Evolutionary conservation across 2,113 vertebrate genomes (phyloP), one percentile per base, ranked within the genome.

Genomic region (Synodontis membranacea): DNA sequence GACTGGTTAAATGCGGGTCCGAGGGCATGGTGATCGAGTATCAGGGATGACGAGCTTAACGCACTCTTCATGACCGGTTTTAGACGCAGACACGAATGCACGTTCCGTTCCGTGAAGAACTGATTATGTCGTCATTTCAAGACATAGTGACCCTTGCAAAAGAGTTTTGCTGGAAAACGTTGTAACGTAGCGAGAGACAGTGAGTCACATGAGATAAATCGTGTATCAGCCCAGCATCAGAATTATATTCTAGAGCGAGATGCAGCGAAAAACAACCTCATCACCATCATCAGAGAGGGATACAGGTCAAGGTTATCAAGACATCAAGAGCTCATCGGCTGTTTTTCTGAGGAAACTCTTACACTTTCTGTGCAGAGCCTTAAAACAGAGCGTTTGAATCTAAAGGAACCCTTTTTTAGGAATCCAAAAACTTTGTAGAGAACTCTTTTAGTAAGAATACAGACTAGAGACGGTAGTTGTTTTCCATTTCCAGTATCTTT

Each of bases 61-160:
- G 68, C 19, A 17, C 42, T 42, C 68, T 72, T 25, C 37, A 8
- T 15, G 25, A n/a, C 56, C 3, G 6, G 28, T 82, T 82, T 64
- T 46, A 82, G 58, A 52, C 37, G 44, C 5, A 7, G 19, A 23
- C 37, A 31, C 3, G 83, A 74, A 21, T 42, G 50, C 25, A 39
- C 5, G 50, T 54, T 74, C 44, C 5, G 50, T 54, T 74, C 44
- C 10, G 28, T 56, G 23, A 19, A 15, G n/a, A 68, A 39, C 74
- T n/a, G 58, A 84, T 84, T 50, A 42, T 23, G 25, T 44, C 83
- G 56, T 62, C 28, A 60, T 76, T 60, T 50, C 42, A 39, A 52
- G 74, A 34, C 52, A 54, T 54, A 34, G 23, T 48, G 28, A 54
- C 56, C 21, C 14, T 52, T 52, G 15, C 52, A 54, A 15, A 4